phyloP scores from a whole-genome alignment of 2,113 vertebrate species.

The Cygnus atratus region DNA sequence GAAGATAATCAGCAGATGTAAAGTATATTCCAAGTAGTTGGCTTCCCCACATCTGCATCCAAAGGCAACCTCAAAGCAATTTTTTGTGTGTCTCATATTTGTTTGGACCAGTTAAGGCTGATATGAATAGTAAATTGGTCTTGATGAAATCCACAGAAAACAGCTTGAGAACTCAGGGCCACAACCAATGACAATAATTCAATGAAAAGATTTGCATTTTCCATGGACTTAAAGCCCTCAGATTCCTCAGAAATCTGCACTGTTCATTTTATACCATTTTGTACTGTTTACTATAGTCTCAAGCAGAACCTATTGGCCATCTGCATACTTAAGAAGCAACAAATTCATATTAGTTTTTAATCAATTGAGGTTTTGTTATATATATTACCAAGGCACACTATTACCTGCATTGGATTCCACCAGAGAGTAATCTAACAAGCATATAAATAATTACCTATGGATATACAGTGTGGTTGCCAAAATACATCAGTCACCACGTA shows the following conservation, averaged over 20 bases:
- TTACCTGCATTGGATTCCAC: background rate
- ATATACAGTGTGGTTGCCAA: slow-evolving; percentile 71
- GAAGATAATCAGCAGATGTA: slow-evolving; percentile 35
- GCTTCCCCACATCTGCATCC: slow-evolving; percentile 61
- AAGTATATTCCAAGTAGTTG: slow-evolving; percentile 20
- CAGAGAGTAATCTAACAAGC: slow-evolving; percentile 1
- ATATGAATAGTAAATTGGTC: slow-evolving; percentile 5
- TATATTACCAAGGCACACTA: background rate
- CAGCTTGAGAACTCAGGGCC: background rate
- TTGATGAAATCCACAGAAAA: slow-evolving; percentile 42
- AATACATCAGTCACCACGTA: slow-evolving; percentile 52
- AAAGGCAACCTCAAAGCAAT: slow-evolving; percentile 38
- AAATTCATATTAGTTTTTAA: background rate
- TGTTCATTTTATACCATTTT: background rate
- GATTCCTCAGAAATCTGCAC: slow-evolving; percentile 17
- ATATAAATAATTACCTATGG: slow-evolving; percentile 59
- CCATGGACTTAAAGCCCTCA: background rate
- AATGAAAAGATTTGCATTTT: background rate
- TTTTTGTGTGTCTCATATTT: background rate
- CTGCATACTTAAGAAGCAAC: slow-evolving; percentile 43
- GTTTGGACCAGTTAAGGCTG: slow-evolving; percentile 7
- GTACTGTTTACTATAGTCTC: background rate
- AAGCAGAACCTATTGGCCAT: slow-evolving; percentile 32
- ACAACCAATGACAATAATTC: background rate
- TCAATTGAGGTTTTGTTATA: background rate